Conservation (phyloP, 2,888 invertebrate species). For the Osmoderma eremita region DNA sequence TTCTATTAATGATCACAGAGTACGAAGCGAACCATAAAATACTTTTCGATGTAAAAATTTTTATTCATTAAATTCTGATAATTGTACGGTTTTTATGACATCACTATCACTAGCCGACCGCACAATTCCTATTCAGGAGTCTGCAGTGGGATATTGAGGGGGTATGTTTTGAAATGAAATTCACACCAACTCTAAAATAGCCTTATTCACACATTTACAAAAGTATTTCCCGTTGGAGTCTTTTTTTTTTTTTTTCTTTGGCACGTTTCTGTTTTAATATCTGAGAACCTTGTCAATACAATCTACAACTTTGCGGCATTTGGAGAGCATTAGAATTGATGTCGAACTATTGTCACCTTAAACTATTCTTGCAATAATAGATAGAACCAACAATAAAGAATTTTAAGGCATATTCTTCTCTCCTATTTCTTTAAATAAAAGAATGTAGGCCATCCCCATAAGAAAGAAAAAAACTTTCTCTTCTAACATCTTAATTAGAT, state of each 20-base stretch:
- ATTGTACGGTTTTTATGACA: constrained; percentile 38
- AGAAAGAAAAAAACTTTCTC: too few species aligned
- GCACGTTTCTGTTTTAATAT: constrained; percentile 26
- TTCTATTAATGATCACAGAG: constrained; percentile 39
- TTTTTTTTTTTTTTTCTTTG: constrained; percentile 20
- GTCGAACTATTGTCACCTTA: constrained; percentile 23
- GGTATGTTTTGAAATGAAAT: constrained; percentile 35
- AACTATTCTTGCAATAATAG: too few species aligned
- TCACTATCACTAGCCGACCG: constrained; percentile 25
- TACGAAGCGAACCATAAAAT: constrained; percentile 40
- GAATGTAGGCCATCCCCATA: too few species aligned
- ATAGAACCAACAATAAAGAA: too few species aligned
- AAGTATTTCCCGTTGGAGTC: constrained; percentile 30
- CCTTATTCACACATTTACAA: constrained; percentile 34
- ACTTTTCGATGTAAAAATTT: constrained; percentile 36
- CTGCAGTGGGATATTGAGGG: constrained; percentile 33
- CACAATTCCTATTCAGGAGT: constrained; percentile 28
- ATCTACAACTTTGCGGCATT: constrained; percentile 17
- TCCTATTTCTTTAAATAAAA: too few species aligned
- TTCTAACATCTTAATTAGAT: too few species aligned
- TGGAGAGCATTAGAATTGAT: constrained; percentile 26
- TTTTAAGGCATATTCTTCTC: too few species aligned
- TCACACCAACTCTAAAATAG: constrained; percentile 34
- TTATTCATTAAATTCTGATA: constrained; percentile 43
- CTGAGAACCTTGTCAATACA: constrained; percentile 21